Percentiles rank a stretch among this genome's conserved stretches.
Conservation (phyloP, 2,888 invertebrate species). For the Apoda limacodes region DNA sequence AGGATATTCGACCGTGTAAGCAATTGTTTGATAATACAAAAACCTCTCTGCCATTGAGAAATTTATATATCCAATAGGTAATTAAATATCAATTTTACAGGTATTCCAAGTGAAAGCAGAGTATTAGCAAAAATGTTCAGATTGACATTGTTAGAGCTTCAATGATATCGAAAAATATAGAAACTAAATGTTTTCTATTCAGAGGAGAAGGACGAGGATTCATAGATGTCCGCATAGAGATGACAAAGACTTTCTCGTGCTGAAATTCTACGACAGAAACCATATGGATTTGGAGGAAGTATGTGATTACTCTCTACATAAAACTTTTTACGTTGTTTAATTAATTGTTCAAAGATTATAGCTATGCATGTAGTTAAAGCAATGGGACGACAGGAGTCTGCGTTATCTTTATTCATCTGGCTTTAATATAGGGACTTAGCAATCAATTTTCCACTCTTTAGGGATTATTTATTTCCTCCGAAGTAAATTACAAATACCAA, state of each 20-base stretch:
- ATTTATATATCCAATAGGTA: constrained; percentile 11
- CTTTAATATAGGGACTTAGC: constrained; percentile 11
- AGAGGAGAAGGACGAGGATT: no score
- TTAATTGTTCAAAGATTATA: constrained; percentile 8
- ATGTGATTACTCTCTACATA: constrained; percentile 8
- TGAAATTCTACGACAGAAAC: no score
- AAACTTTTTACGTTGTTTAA: constrained; percentile 10
- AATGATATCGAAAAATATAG: no score
- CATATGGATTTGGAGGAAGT: constrained; percentile 12
- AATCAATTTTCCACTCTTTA: constrained; percentile 9
- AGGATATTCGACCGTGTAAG: constrained; percentile 10
- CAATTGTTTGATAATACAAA: constrained; percentile 10
- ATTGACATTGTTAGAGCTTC: no score
- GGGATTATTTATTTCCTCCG: constrained; percentile 4
- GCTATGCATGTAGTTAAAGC: constrained; percentile 9
- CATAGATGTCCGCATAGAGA: no score
- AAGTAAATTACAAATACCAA: constrained; percentile 5
- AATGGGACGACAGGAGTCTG: constrained; percentile 10
- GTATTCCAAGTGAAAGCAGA: constrained; percentile 6
- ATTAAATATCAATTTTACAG: no score
- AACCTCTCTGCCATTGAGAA: constrained; percentile 13
- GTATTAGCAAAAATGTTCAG: constrained; percentile 4
- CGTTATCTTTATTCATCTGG: constrained; percentile 3
- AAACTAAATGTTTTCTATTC: no score
- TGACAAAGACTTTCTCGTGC: no score